Evolutionary conservation across 2,113 vertebrate species (phyloP).

Genomic region (Archilochus colubris): DNA sequence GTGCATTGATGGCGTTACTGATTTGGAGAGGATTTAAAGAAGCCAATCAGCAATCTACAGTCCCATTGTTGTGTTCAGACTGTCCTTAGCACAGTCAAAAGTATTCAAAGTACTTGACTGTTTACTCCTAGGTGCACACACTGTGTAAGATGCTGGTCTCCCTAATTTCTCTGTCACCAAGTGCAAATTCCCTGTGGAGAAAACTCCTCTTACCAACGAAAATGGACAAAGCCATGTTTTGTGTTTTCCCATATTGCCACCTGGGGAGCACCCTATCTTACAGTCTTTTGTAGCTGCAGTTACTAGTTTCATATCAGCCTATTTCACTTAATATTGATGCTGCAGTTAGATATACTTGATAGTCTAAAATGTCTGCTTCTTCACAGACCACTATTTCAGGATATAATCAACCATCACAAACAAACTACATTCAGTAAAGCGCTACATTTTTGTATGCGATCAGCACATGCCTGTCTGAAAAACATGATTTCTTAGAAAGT

Average conservation of each 20-base stretch:
- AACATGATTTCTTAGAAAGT: not conserved
- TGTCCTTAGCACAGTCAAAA: not conserved
- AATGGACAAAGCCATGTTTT: not conserved
- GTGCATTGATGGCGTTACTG: not conserved
- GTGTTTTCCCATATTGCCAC: not conserved
- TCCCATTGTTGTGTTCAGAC: not conserved
- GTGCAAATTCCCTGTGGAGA: not conserved
- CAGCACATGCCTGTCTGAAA: not conserved
- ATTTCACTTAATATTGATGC: not conserved
- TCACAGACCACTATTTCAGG: not conserved
- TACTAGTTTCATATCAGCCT: not conserved
- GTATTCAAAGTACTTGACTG: not conserved
- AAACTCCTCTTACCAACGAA: not conserved
- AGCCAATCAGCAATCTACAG: not conserved
- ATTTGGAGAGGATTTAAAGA: not conserved
- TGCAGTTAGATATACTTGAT: not conserved
- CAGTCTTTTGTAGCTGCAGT: not conserved
- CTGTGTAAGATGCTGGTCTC: not conserved
- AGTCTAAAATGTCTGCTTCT: not conserved
- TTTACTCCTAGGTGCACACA: not conserved
- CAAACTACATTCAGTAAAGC: not conserved
- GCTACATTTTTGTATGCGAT: not conserved
- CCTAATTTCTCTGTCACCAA: not conserved
- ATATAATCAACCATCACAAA: not conserved
- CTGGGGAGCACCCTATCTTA: not conserved